Evolutionary conservation across 2,113 vertebrate species (phyloP).

Genomic region (Caranx ignobilis): DNA sequence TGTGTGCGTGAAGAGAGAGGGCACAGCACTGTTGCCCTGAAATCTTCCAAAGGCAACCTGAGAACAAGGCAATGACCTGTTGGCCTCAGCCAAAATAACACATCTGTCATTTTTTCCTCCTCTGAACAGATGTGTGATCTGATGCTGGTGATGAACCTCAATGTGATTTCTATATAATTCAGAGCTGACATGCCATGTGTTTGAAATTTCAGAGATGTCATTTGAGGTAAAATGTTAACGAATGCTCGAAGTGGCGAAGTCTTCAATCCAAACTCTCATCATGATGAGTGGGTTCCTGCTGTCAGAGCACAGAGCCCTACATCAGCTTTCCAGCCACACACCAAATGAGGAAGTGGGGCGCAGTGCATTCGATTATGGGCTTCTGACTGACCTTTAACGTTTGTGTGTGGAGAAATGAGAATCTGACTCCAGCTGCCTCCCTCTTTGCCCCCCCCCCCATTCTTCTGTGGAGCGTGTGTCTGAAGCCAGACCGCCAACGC

Average conservation of each 20-base stretch:
- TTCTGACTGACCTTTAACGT: slow-evolving; percentile 70
- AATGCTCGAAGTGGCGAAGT: neutral
- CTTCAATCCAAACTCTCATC: slow-evolving; percentile 5
- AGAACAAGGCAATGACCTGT: slow-evolving; percentile 57
- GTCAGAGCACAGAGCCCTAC: slow-evolving; percentile 23
- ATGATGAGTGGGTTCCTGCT: neutral
- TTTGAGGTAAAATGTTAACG: neutral
- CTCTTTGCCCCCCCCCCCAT: neutral
- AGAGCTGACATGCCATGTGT: slow-evolving; percentile 6
- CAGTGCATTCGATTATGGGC: slow-evolving; percentile 57
- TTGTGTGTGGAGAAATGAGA: slow-evolving; percentile 63
- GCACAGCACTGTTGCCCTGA: slow-evolving; percentile 30
- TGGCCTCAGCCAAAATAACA: slow-evolving; percentile 48
- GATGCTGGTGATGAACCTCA: neutral
- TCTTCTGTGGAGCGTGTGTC: slow-evolving; percentile 18
- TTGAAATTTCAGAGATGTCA: neutral
- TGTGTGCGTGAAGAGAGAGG: neutral
- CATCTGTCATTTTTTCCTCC: slow-evolving; percentile 24
- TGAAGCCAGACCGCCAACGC: slow-evolving; percentile 27
- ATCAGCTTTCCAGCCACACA: slow-evolving; percentile 49
- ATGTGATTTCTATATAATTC: neutral
- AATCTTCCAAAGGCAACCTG: slow-evolving; percentile 56
- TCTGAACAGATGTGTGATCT: neutral
- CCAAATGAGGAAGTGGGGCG: slow-evolving; percentile 44
- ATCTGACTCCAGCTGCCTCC: slow-evolving; percentile 22